These are phyloP conservation scores for Drosophila seguyi DNA, from an alignment of 1,140 invertebrate genomes.

Conservation along the genomic window DNA sequence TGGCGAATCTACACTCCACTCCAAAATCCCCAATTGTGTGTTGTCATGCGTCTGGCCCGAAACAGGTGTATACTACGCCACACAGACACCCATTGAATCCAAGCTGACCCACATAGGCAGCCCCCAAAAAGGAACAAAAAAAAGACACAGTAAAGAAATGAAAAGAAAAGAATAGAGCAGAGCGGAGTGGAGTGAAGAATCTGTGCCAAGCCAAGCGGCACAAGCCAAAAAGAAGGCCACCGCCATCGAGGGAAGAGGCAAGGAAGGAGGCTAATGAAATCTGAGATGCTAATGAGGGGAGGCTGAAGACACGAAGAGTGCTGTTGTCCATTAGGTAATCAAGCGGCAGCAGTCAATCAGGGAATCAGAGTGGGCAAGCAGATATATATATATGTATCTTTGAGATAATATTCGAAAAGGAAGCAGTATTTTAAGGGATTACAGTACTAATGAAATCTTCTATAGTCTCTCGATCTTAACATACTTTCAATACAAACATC, in stretches of 20 bases:
- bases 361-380: background rate
- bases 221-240: conserved; percentile 47
- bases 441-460: background rate
- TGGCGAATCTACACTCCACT: conserved; percentile 9
- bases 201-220: conserved; percentile 53
- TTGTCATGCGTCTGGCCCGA: conserved; percentile 45
- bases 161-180: conserved; percentile 5
- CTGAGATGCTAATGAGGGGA: conserved; percentile 55
- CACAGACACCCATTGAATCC: conserved; percentile 39
- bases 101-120: conserved; percentile 46
- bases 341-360: conserved; percentile 20
- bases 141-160: too few relatives aligned
- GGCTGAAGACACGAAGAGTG: conserved; percentile 32
- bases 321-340: conserved; percentile 36
- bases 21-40: conserved; percentile 28
- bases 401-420: too few relatives aligned
- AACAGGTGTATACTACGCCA: conserved; percentile 32
- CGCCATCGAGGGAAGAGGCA: background rate
- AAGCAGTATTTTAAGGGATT: background rate
- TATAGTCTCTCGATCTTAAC: too few relatives aligned
- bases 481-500: background rate
- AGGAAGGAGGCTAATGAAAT: conserved; percentile 44
- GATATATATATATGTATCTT: too few relatives aligned
- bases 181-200: conserved; percentile 1
- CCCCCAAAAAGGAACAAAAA: conserved; percentile 13